Percentiles rank a stretch among this genome's conserved stretches.
phyloP scores from a whole-genome alignment of 2,113 vertebrate genomes.

The Phyllopteryx taeniolatus region DNA sequence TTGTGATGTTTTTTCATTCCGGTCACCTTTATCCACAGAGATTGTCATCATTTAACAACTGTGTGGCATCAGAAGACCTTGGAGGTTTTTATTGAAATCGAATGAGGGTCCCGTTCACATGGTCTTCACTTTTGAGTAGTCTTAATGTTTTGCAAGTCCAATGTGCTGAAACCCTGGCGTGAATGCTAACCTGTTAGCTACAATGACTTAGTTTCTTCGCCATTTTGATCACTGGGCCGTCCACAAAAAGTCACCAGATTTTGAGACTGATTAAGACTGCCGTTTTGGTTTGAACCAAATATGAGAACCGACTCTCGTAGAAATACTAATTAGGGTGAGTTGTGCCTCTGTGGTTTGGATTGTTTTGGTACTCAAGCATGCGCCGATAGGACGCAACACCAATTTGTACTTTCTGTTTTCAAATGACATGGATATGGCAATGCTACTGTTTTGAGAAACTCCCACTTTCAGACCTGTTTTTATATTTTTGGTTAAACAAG shows the following conservation, averaged over 20 bases:
- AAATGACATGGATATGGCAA: not conserved
- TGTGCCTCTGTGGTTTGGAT: not conserved
- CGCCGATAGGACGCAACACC: not conserved
- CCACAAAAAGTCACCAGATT: too few species aligned
- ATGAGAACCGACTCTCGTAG: too few species aligned
- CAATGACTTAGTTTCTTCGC: not conserved
- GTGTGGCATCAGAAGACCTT: conserved; percentile 44
- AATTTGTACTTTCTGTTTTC: not conserved
- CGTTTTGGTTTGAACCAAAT: too few species aligned
- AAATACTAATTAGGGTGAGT: not conserved
- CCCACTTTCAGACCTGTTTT: too few species aligned
- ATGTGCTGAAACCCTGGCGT: not conserved
- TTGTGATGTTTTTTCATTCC: conserved; percentile 12
- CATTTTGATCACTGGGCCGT: not conserved
- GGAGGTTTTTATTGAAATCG: not conserved
- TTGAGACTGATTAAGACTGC: too few species aligned
- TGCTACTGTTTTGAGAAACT: not conserved
- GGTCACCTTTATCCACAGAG: conserved; percentile 14
- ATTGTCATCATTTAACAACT: conserved; percentile 51
- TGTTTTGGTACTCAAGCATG: not conserved
- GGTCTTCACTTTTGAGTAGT: not conserved
- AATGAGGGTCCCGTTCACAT: not conserved
- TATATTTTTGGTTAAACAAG: too few species aligned
- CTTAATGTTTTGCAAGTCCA: too few species aligned
- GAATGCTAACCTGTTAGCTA: not conserved